Evolutionary conservation across 2,888 invertebrate genomes (phyloP).

Genomic region (Gisinianus flammeolus): DNA sequence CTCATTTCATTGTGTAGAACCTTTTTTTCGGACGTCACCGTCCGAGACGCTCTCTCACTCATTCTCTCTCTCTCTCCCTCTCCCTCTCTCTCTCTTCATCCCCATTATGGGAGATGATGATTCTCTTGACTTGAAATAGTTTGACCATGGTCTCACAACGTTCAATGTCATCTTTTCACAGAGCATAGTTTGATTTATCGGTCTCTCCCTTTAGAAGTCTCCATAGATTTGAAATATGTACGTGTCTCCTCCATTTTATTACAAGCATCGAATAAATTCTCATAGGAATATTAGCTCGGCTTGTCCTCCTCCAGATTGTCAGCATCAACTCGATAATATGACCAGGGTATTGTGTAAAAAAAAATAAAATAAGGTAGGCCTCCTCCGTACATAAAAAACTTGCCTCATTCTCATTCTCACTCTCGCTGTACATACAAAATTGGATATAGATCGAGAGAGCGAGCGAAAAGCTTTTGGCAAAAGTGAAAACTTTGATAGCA

Average conservation of each 20-base stretch:
- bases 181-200: slow-evolving; percentile 42
- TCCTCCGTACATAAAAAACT: neutral
- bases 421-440: neutral
- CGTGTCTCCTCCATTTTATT: slow-evolving; percentile 3
- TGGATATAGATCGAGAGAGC: neutral
- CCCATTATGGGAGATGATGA: slow-evolving; percentile 28
- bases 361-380: too few relatives aligned
- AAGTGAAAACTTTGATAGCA: neutral
- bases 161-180: slow-evolving; percentile 44
- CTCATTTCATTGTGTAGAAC: slow-evolving; percentile 20
- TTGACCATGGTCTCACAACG: too few relatives aligned
- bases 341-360: neutral
- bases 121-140: slow-evolving; percentile 28
- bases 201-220: slow-evolving; percentile 9
- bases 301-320: slow-evolving; percentile 12
- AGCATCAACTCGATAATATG: neutral
- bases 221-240: neutral
- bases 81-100: neutral
- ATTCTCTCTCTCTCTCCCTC: neutral
- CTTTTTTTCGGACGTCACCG: neutral
- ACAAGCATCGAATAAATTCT: slow-evolving; percentile 3
- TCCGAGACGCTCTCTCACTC: slow-evolving; percentile 2
- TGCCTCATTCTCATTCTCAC: too few relatives aligned
- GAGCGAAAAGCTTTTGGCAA: neutral
- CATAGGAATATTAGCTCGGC: slow-evolving; percentile 5